These are phyloP conservation scores for Sparidentex hasta DNA, from an alignment of 2,797 vertebrate genomes.

Conservation along the genomic window DNA sequence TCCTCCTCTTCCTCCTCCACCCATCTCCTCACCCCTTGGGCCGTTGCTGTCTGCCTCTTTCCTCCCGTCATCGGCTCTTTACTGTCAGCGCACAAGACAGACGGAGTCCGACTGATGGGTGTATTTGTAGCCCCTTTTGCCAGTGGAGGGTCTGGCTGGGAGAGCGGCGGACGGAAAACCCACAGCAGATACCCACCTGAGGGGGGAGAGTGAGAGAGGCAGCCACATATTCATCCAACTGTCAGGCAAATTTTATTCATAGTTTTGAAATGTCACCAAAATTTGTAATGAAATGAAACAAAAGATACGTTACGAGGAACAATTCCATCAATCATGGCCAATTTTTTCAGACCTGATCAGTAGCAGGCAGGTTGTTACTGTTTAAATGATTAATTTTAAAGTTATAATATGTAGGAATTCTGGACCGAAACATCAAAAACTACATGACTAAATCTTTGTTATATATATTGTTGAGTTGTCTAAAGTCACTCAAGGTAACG, in stretches of 20 bases:
- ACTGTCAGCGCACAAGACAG: constrained; percentile 62
- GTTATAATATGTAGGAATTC: no score
- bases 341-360: not conserved
- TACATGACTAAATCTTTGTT: no score
- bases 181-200: constrained; percentile 68
- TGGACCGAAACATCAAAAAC: no score
- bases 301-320: not conserved
- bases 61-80: constrained; percentile 50
- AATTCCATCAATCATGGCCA: not conserved
- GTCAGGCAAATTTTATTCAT: constrained; percentile 49
- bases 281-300: not conserved
- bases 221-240: constrained; percentile 38
- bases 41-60: constrained; percentile 49
- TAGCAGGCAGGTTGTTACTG: not conserved
- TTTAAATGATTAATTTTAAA: not conserved
- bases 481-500: no score
- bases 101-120: constrained; percentile 63
- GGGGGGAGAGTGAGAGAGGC: constrained; percentile 33
- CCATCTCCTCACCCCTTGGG: constrained; percentile 14
- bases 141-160: constrained; percentile 64
- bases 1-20: not conserved
- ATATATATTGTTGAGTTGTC: no score
- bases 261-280: constrained; percentile 48
- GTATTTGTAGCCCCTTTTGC: constrained; percentile 76
- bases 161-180: constrained; percentile 13